Conservation (phyloP, 1,140 invertebrate species). For the Hermetia illucens region DNA sequence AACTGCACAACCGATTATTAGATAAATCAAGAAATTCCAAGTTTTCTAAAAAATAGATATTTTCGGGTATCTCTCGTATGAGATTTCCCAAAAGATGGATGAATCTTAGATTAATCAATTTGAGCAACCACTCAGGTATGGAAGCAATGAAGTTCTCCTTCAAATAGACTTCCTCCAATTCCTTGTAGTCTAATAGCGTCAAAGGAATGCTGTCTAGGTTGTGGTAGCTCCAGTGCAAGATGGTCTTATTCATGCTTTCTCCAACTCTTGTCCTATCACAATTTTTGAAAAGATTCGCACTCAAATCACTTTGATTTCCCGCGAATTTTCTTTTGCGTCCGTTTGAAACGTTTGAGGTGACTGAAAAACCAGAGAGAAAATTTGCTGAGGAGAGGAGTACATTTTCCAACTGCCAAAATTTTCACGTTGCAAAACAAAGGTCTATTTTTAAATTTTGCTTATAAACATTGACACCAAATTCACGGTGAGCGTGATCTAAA, state of each 20-base stretch:
- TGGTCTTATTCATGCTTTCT: slow-evolving; percentile 24
- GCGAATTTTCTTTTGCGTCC: too few species aligned
- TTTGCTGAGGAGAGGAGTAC: too few species aligned
- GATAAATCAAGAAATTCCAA: slow-evolving; percentile 27
- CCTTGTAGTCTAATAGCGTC: slow-evolving; percentile 24
- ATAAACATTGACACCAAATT: too few species aligned
- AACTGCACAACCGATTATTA: slow-evolving; percentile 18
- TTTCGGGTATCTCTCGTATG: slow-evolving; percentile 17
- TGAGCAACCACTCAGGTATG: slow-evolving; percentile 26
- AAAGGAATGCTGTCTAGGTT: slow-evolving; percentile 28
- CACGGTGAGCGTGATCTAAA: too few species aligned
- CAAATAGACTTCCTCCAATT: slow-evolving; percentile 22
- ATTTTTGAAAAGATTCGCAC: too few species aligned
- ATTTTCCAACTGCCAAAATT: too few species aligned
- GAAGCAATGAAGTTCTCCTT: slow-evolving; percentile 29
- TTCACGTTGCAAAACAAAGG: too few species aligned
- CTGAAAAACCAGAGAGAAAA: too few species aligned
- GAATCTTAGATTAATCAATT: slow-evolving; percentile 25
- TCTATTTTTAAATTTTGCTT: too few species aligned
- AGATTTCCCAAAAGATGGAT: slow-evolving; percentile 27
- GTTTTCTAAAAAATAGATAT: slow-evolving; percentile 26
- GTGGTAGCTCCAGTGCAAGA: slow-evolving; percentile 29
- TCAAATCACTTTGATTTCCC: too few species aligned
- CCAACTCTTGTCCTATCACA: too few species aligned
- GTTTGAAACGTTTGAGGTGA: too few species aligned